Conservation (phyloP, 2,113 vertebrate genomes). For the Dromiciops gliroides region DNA sequence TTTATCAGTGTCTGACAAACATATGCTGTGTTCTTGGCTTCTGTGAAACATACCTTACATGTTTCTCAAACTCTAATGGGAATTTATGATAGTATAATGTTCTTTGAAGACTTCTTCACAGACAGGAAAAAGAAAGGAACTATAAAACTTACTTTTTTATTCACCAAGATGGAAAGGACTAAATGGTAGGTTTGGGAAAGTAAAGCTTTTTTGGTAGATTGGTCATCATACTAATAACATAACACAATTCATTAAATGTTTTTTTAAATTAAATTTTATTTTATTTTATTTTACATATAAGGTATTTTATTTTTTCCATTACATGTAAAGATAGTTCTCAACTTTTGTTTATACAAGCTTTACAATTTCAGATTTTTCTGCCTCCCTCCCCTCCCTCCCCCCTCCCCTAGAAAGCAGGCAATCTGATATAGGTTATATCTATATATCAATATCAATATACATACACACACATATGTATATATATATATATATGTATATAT, state of each 20-base stretch:
- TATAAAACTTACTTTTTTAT: background rate
- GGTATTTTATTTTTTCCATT: too few species aligned
- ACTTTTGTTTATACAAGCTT: too few species aligned
- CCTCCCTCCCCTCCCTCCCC: too few species aligned
- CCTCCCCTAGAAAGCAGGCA: too few species aligned
- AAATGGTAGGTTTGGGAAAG: background rate
- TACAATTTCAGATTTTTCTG: too few species aligned
- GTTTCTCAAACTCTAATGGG: background rate
- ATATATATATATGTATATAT: too few species aligned
- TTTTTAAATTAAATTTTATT: too few species aligned
- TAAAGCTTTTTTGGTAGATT: background rate
- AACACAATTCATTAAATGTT: background rate
- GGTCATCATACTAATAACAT: background rate
- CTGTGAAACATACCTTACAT: background rate
- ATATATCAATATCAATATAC: too few species aligned
- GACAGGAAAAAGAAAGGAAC: background rate
- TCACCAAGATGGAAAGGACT: background rate
- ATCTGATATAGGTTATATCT: too few species aligned
- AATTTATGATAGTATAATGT: background rate
- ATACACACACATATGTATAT: too few species aligned
- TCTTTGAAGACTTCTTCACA: background rate
- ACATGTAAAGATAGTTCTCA: too few species aligned
- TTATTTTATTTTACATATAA: too few species aligned
- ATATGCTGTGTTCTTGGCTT: background rate
- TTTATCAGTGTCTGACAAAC: background rate